phyloP scores from a whole-genome alignment of 2,888 invertebrate genomes.

The Lasius fuliginosus region DNA sequence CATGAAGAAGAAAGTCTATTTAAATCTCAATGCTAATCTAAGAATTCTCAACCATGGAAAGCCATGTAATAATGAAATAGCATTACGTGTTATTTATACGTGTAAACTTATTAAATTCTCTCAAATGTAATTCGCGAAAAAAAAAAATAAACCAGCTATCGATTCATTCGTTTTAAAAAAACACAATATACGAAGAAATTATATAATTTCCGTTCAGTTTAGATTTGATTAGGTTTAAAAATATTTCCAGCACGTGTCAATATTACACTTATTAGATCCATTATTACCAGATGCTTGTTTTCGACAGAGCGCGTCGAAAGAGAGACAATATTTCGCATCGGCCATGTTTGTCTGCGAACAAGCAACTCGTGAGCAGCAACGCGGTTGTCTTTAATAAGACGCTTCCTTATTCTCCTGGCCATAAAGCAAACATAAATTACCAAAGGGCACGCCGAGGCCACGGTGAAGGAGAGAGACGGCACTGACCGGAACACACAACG shows the following conservation, averaged over 20 bases:
- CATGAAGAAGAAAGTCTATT: not conserved
- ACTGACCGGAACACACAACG: slow-evolving; percentile 77
- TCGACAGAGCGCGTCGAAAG: slow-evolving; percentile 39
- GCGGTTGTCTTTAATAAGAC: slow-evolving; percentile 81
- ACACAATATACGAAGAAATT: slow-evolving; percentile 13
- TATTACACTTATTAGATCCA: slow-evolving; percentile 33
- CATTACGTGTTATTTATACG: not conserved
- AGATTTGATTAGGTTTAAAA: not conserved
- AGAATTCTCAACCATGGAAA: not conserved
- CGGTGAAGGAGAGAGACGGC: slow-evolving; percentile 65
- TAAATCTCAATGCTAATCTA: not conserved
- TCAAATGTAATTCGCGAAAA: not conserved
- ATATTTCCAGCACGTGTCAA: slow-evolving; percentile 32
- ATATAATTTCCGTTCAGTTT: slow-evolving; percentile 4
- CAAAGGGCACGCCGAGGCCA: slow-evolving; percentile 77
- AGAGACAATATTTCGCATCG: slow-evolving; percentile 54
- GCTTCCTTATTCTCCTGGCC: slow-evolving; percentile 84
- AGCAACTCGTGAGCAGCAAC: slow-evolving; percentile 68
- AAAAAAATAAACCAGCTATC: not conserved
- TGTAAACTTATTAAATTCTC: not conserved
- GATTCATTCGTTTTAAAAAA: not conserved
- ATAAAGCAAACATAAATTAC: slow-evolving; percentile 84
- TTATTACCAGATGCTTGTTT: slow-evolving; percentile 51
- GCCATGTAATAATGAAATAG: not conserved
- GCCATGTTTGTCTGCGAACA: slow-evolving; percentile 44